Evolutionary conservation across 2,113 vertebrate species (phyloP).

Genomic region (Tragelaphus strepsiceros): DNA sequence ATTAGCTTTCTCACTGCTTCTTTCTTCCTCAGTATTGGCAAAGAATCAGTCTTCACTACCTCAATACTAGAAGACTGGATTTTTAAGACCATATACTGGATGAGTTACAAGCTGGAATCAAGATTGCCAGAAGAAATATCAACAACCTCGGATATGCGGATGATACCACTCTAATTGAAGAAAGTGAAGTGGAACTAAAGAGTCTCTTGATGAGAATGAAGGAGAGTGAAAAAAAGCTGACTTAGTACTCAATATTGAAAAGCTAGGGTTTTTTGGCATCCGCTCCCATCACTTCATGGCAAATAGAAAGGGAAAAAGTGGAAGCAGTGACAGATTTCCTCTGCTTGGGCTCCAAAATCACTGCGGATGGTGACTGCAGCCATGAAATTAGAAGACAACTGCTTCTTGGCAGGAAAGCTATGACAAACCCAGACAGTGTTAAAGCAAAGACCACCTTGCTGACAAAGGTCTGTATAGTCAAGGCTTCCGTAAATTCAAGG

Average conservation of each 20-base stretch:
- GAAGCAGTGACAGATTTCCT: background rate
- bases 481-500: too few relatives aligned
- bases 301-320: background rate
- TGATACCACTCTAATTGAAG: background rate
- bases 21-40: rapidly evolving
- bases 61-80: background rate
- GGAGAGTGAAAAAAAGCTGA: background rate
- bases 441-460: background rate
- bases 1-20: rapidly evolving
- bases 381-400: background rate
- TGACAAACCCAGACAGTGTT: background rate
- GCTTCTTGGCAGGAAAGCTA: background rate
- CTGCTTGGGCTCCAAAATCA: background rate
- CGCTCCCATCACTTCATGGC: background rate
- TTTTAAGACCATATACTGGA: background rate
- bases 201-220: background rate
- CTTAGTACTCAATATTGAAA: background rate
- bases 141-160: background rate
- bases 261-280: background rate
- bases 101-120: background rate
- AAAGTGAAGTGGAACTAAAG: background rate
- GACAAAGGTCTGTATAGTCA: background rate
- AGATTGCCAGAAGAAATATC: background rate
- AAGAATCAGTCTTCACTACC: background rate
- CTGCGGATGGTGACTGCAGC: background rate